Evolutionary conservation across 2,888 invertebrate genomes (phyloP).

Genomic region (Heliothis peltigera): DNA sequence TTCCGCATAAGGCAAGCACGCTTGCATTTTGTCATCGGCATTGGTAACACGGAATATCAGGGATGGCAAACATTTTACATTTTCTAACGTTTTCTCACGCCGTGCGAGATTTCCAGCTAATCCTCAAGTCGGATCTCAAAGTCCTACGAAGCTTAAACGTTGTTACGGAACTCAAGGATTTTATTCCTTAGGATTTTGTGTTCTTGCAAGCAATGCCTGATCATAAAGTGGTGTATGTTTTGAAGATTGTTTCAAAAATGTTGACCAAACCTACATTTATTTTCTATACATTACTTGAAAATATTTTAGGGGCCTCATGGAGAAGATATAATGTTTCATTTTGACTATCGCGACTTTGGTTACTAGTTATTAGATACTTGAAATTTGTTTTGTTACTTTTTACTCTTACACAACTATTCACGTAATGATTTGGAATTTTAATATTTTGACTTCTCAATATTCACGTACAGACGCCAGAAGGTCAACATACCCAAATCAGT

Average conservation of each 20-base stretch:
- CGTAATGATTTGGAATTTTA: too few species aligned
- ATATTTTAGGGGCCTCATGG: too few species aligned
- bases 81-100: slow-evolving; percentile 8
- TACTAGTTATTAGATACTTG: too few species aligned
- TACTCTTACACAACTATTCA: too few species aligned
- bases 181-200: slow-evolving; percentile 20
- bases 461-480: too few species aligned
- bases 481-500: too few species aligned
- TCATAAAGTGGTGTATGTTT: not conserved
- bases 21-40: slow-evolving; percentile 8
- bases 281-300: too few species aligned
- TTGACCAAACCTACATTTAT: too few species aligned
- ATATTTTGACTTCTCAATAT: too few species aligned
- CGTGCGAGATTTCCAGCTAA: slow-evolving; percentile 27
- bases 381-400: too few species aligned
- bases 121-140: slow-evolving; percentile 36
- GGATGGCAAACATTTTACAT: slow-evolving; percentile 41
- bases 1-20: not conserved
- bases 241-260: not conserved
- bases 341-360: too few species aligned
- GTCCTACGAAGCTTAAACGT: slow-evolving; percentile 24
- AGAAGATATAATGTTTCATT: too few species aligned
- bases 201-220: not conserved
- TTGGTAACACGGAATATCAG: slow-evolving; percentile 21
- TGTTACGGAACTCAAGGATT: slow-evolving; percentile 28